phyloP scores from a whole-genome alignment of 2,888 invertebrate genomes.

The Chrysomela aeneicollis region DNA sequence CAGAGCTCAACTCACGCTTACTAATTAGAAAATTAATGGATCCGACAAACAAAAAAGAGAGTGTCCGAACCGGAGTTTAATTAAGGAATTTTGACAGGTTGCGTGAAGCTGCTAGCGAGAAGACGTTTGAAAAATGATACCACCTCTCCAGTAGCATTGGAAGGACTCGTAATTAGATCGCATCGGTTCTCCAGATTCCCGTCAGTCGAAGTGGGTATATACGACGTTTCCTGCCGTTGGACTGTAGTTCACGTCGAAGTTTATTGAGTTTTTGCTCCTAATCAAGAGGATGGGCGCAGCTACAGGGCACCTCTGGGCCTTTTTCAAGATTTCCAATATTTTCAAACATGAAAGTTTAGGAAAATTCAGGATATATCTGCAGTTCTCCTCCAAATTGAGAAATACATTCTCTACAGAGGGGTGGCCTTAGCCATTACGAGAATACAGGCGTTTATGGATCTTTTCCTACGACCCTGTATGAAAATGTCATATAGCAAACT shows the following conservation, averaged over 20 bases:
- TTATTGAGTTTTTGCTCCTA: not conserved
- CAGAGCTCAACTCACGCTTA: constrained; percentile 34
- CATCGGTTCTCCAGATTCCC: not conserved
- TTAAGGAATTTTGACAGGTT: constrained; percentile 44
- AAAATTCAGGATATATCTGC: too few species aligned
- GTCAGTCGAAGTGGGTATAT: not conserved
- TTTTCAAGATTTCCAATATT: too few species aligned
- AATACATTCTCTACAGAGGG: too few species aligned
- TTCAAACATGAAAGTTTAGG: too few species aligned
- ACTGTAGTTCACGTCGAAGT: too few species aligned
- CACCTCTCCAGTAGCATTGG: constrained; percentile 10
- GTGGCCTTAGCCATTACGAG: too few species aligned
- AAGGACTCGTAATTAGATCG: not conserved
- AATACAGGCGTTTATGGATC: too few species aligned
- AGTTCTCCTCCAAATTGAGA: too few species aligned
- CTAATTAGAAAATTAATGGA: constrained; percentile 43
- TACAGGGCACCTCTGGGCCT: too few species aligned
- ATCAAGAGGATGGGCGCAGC: too few species aligned
- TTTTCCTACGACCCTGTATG: too few species aligned
- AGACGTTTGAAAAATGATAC: constrained; percentile 40
- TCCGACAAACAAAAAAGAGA: constrained; percentile 38
- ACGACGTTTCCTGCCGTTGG: not conserved
- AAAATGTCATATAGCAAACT: too few species aligned
- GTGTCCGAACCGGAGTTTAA: constrained; percentile 43
- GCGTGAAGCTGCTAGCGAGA: constrained; percentile 25